Evolutionary conservation across 1,140 invertebrate species (phyloP).

Genomic region (Maniola jurtina): DNA sequence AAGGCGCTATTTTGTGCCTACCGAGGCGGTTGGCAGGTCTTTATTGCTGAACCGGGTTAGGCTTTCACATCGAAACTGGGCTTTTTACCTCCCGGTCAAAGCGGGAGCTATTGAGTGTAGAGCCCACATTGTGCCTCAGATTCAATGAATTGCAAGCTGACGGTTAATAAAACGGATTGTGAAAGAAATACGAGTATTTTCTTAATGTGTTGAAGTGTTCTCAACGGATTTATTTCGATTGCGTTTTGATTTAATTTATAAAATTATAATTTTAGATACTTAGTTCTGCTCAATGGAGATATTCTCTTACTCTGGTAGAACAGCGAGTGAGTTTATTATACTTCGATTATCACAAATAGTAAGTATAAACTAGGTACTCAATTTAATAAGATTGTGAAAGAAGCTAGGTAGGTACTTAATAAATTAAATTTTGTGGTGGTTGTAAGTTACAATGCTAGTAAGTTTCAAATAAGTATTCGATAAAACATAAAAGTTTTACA

Average conservation of each 20-base stretch:
- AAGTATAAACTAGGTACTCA: too few relatives aligned
- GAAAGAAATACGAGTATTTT: slow-evolving; percentile 29
- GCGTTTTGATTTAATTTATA: background rate
- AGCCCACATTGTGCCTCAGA: slow-evolving; percentile 42
- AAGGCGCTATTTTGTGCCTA: slow-evolving; percentile 19
- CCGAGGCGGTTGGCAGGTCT: slow-evolving; percentile 14
- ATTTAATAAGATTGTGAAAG: background rate
- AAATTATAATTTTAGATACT: background rate
- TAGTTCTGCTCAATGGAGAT: background rate
- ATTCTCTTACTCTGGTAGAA: too few relatives aligned
- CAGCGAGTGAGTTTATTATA: too few relatives aligned
- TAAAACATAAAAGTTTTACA: background rate
- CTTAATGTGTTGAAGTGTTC: slow-evolving; percentile 1
- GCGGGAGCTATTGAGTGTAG: slow-evolving; percentile 51
- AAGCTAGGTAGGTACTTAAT: background rate
- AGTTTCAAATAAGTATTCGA: background rate
- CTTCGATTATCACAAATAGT: too few relatives aligned
- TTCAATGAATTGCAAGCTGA: slow-evolving; percentile 44
- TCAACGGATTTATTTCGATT: slow-evolving; percentile 12
- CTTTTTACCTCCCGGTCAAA: slow-evolving; percentile 48
- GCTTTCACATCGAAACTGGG: slow-evolving; percentile 51
- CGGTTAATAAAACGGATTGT: slow-evolving; percentile 43
- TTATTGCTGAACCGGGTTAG: slow-evolving; percentile 44
- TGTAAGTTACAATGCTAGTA: background rate
- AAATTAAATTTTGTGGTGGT: too few relatives aligned